These are phyloP conservation scores for Capitella teleta DNA, from an alignment of 1,140 invertebrate genomes.

Conservation along the genomic window DNA sequence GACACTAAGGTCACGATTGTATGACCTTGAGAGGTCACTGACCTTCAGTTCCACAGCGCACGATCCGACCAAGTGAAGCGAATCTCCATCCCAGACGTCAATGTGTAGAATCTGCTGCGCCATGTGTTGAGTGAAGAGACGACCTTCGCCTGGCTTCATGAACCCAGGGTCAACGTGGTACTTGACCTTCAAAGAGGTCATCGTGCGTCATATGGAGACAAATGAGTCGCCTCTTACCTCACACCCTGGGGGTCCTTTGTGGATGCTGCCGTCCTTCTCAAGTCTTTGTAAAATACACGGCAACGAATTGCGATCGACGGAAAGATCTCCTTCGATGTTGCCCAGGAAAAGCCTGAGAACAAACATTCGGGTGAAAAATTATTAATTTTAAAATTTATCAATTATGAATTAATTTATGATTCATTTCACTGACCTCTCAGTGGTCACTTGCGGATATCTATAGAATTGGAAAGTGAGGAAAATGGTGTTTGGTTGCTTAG, in stretches of 20 bases:
- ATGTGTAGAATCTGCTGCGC: constrained; percentile 38
- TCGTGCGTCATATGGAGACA: neutral
- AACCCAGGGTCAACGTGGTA: constrained; percentile 40
- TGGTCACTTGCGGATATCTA: constrained; percentile 39
- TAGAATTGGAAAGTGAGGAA: constrained; percentile 46
- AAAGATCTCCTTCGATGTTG: constrained; percentile 25
- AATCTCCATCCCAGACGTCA: constrained; percentile 44
- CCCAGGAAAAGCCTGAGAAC: constrained; percentile 26
- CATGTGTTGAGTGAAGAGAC: constrained; percentile 36
- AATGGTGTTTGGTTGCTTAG: constrained; percentile 21
- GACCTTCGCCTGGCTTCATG: constrained; percentile 39
- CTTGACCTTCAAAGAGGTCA: constrained; percentile 32
- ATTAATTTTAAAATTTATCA: neutral
- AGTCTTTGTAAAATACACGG: constrained; percentile 33
- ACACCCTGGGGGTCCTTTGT: constrained; percentile 31
- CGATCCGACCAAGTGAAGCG: constrained; percentile 40
- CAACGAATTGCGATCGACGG: constrained; percentile 19
- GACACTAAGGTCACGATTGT: neutral
- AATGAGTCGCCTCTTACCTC: constrained; percentile 18
- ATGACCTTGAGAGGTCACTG: neutral
- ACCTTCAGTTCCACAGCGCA: constrained; percentile 38
- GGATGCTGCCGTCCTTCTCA: constrained; percentile 24
- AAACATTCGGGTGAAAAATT: neutral
- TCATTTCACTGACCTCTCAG: constrained; percentile 39
- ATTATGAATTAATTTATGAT: no score